phyloP scores from a whole-genome alignment of 35 echinoderm and acorn worm species.

The Ptychodera flava region DNA sequence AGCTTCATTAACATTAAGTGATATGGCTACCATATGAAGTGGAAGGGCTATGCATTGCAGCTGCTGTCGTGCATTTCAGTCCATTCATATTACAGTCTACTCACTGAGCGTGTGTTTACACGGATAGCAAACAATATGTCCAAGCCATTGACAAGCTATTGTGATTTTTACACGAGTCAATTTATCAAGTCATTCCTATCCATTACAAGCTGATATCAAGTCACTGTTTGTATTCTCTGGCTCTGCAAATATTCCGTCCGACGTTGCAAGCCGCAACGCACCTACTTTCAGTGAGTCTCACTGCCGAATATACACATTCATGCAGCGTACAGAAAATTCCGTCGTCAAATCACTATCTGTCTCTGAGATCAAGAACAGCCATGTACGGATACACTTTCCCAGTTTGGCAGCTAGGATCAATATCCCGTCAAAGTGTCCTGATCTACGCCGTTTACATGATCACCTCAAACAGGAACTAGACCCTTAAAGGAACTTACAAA shows the following conservation, averaged over 20 bases:
- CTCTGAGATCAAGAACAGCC: conserved; percentile 32
- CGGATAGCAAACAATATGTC: conserved; percentile 60
- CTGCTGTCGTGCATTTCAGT: conserved; percentile 40
- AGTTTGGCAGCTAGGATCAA: conserved; percentile 35
- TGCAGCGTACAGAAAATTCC: conserved; percentile 17
- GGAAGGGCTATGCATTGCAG: conserved; percentile 31
- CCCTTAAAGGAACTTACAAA: conserved; percentile 46
- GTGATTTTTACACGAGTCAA: conserved; percentile 48
- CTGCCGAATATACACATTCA: conserved; percentile 42
- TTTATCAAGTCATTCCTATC: conserved; percentile 55
- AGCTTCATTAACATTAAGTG: conserved; percentile 12
- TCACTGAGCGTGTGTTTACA: conserved; percentile 27
- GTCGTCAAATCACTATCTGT: conserved; percentile 17
- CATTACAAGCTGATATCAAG: no score
- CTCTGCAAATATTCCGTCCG: conserved; percentile 45
- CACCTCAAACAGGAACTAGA: conserved; percentile 25
- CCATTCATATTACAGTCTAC: conserved; percentile 42
- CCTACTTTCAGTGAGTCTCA: conserved; percentile 31
- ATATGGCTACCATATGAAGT: conserved; percentile 47
- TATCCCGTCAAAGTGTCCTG: no score
- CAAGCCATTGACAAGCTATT: conserved; percentile 47
- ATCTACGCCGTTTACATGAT: conserved; percentile 32
- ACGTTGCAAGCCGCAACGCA: conserved; percentile 60
- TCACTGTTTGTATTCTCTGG: conserved; percentile 56
- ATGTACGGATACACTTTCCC: conserved; percentile 34